These are phyloP conservation scores for Trachelus stipa DNA, from an alignment of 2,888 invertebrate genomes.

Conservation along the genomic window DNA sequence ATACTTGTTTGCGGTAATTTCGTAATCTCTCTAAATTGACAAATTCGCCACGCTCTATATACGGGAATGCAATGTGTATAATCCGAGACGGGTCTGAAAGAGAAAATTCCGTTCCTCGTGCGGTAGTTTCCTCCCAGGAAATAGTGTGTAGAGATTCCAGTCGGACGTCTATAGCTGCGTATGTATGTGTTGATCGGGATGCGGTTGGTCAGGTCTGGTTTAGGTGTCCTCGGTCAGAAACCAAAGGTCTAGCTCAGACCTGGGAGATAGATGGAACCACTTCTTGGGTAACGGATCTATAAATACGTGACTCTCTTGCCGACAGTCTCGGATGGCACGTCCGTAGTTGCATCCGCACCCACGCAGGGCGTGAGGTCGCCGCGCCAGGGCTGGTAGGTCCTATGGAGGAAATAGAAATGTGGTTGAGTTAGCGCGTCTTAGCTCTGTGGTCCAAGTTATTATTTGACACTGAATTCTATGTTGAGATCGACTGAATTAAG, in stretches of 20 bases:
- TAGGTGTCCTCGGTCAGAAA: background rate
- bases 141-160: background rate
- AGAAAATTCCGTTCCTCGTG: background rate
- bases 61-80: background rate
- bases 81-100: background rate
- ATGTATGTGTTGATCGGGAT: background rate
- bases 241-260: background rate
- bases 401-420: background rate
- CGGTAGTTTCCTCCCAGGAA: background rate
- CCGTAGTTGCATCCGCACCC: background rate
- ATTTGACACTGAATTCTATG: background rate
- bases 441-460: background rate
- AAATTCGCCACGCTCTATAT: background rate
- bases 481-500: background rate
- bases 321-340: background rate
- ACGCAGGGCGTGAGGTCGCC: background rate
- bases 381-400: background rate
- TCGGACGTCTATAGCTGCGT: background rate
- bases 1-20: background rate
- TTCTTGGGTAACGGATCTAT: conserved; percentile 11
- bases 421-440: background rate
- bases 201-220: background rate
- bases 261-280: conserved; percentile 27
- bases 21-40: background rate
- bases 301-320: conserved; percentile 1